These are phyloP conservation scores for Lithobates sylvaticus DNA, from an alignment of 2,797 vertebrate genomes.

Conservation along the genomic window DNA sequence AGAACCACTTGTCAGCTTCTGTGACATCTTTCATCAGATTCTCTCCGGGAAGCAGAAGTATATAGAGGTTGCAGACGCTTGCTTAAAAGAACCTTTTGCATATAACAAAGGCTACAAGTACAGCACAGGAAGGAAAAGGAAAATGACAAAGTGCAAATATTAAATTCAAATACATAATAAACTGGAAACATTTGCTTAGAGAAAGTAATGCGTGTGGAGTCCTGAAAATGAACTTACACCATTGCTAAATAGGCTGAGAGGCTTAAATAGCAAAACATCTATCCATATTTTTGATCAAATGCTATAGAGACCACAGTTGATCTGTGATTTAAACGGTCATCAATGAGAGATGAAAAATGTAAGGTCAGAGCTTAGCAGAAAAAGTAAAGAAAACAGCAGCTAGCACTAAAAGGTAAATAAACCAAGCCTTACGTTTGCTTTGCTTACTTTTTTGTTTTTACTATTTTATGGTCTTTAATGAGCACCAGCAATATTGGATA, in stretches of 20 bases:
- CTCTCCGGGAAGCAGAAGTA: conserved; percentile 57
- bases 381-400: no score
- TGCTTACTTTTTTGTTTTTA: no score
- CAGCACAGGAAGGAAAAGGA: conserved; percentile 43
- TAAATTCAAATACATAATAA: conserved; percentile 53
- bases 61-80: conserved; percentile 49
- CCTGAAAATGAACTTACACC: background rate
- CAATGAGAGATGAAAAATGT: background rate
- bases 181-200: conserved; percentile 28
- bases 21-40: conserved; percentile 62
- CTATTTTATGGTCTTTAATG: background rate
- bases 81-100: conserved; percentile 54
- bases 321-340: background rate
- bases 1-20: conserved; percentile 59
- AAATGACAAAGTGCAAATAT: conserved; percentile 32
- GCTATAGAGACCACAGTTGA: background rate
- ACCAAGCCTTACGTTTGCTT: no score
- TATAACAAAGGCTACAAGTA: conserved; percentile 55
- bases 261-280: background rate
- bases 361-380: no score
- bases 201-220: background rate
- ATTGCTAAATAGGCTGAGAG: background rate
- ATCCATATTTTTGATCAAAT: background rate
- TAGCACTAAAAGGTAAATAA: no score
- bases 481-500: background rate